phyloP scores from a whole-genome alignment of 2,113 vertebrate species.

The Lophochroa leadbeateri region DNA sequence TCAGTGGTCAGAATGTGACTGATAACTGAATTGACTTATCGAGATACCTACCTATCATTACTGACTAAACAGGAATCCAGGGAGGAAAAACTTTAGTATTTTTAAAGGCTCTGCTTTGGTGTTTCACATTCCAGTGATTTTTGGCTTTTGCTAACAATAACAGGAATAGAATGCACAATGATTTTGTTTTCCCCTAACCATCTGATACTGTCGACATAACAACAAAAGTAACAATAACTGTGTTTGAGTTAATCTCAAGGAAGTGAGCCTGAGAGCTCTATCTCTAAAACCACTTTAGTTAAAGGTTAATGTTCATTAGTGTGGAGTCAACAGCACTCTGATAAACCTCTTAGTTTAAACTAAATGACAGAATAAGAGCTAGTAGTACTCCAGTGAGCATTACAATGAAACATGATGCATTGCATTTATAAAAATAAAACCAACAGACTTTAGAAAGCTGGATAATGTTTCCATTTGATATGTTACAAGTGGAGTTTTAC shows the following conservation, averaged over 20 bases:
- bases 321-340: constrained; percentile 15
- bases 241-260: not conserved
- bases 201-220: not conserved
- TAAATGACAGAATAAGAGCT: constrained; percentile 5
- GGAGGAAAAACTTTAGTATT: not conserved
- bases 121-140: not conserved
- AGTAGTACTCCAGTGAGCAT: not conserved
- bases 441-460: not conserved
- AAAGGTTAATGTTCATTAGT: constrained; percentile 20
- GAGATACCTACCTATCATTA: not conserved
- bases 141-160: not conserved
- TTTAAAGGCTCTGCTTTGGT: not conserved
- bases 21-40: not conserved
- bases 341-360: constrained; percentile 24
- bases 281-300: constrained; percentile 14
- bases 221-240: not conserved
- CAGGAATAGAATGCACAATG: not conserved
- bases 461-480: not conserved
- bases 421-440: constrained; percentile 22
- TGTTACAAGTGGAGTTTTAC: not conserved
- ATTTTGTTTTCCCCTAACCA: not conserved
- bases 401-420: constrained; percentile 1
- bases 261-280: not conserved
- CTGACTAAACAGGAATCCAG: not conserved
- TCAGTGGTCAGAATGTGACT: not conserved